phyloP scores from a whole-genome alignment of 2,888 invertebrate species.

The Cataglyphis rosenhaueri region DNA sequence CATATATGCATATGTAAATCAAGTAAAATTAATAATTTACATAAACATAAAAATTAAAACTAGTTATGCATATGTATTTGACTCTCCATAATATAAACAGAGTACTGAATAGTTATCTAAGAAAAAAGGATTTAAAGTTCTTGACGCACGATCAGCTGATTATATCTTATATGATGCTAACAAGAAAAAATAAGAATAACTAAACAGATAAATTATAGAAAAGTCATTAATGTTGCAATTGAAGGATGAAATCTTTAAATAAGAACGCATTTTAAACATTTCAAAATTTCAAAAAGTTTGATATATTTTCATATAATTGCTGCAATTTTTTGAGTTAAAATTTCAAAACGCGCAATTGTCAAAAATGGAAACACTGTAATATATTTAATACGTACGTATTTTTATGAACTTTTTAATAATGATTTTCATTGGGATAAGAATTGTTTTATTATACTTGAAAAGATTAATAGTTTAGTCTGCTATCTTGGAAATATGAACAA shows the following conservation, averaged over 20 bases:
- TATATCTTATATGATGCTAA: too few relatives aligned
- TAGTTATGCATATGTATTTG: neutral
- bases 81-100: neutral
- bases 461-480: neutral
- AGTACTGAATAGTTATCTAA: neutral
- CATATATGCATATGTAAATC: neutral
- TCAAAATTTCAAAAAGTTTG: neutral
- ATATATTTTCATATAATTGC: neutral
- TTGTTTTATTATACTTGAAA: neutral
- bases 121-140: neutral
- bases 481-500: neutral
- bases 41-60: neutral
- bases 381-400: neutral
- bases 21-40: neutral
- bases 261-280: neutral
- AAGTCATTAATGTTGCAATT: neutral
- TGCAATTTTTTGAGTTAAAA: constrained; percentile 6
- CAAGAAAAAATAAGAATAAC: too few relatives aligned
- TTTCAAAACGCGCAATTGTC: constrained; percentile 13
- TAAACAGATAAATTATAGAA: neutral
- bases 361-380: neutral
- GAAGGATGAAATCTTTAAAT: neutral
- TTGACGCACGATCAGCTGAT: neutral
- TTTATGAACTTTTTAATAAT: constrained; percentile 27
- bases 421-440: neutral